Conservation (phyloP, 2,113 vertebrate species). For the Elachura formosa region DNA sequence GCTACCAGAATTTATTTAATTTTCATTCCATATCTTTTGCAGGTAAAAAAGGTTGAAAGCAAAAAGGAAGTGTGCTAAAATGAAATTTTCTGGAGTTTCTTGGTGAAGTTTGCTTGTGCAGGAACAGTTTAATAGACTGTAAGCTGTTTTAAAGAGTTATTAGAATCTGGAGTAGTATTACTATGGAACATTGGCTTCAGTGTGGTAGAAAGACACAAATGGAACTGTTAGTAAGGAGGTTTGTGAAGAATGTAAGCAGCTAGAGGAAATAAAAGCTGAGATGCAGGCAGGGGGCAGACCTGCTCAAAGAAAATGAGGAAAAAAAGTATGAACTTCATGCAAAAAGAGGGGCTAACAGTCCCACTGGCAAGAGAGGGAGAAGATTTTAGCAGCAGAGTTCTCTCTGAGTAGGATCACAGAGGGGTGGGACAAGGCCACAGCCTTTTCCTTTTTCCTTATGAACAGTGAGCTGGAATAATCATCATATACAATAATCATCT, state of each 20-base stretch:
- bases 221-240: slow-evolving; percentile 1
- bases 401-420: background rate
- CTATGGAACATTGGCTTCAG: slow-evolving; percentile 18
- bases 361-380: background rate
- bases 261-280: slow-evolving; percentile 33
- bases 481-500: background rate
- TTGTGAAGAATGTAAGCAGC: background rate
- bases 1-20: background rate
- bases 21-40: background rate
- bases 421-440: background rate
- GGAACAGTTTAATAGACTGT: background rate
- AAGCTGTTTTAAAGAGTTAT: background rate
- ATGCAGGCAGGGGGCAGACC: slow-evolving; percentile 51
- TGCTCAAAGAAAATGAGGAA: slow-evolving; percentile 53
- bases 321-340: background rate
- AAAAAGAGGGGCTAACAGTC: background rate
- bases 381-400: background rate
- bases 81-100: background rate
- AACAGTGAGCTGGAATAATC: slow-evolving; percentile 17
- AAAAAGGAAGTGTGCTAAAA: background rate
- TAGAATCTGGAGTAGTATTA: background rate
- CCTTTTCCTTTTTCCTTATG: background rate
- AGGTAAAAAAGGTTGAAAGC: background rate
- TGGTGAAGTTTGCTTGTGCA: background rate
- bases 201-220: slow-evolving; percentile 25